Percentiles rank a stretch among this genome's conserved stretches.
These are phyloP conservation scores for Amphipyra tragopoginis DNA, from an alignment of 2,888 invertebrate genomes.

Conservation along the genomic window DNA sequence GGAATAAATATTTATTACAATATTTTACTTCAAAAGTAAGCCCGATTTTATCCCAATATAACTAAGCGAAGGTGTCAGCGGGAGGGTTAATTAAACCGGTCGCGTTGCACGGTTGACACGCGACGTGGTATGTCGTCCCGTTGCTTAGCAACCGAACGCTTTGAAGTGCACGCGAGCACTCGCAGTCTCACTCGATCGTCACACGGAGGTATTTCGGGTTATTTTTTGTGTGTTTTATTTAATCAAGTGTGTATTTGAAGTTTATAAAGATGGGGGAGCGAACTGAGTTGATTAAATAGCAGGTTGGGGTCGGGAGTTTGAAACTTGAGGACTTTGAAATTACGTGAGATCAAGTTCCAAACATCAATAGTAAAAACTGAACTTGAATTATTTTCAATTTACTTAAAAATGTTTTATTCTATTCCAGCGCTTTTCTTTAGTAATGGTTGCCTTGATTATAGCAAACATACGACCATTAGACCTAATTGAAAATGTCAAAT, in stretches of 20 bases:
- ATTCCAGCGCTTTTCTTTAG: too few species aligned
- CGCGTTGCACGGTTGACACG: conserved; percentile 46
- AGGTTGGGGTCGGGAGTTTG: too few species aligned
- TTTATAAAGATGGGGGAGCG: conserved; percentile 24
- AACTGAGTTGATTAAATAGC: conserved; percentile 32
- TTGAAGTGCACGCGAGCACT: conserved; percentile 43
- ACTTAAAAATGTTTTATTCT: too few species aligned
- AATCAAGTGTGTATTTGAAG: conserved; percentile 42
- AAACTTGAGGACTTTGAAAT: too few species aligned
- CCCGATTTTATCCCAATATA: conserved; percentile 35
- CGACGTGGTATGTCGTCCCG: conserved; percentile 45
- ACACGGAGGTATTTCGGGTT: conserved; percentile 27
- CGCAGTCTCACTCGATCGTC: conserved; percentile 19
- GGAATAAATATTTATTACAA: background rate
- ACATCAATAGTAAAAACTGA: too few species aligned
- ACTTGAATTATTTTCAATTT: too few species aligned
- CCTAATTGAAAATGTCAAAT: too few species aligned
- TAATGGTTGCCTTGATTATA: too few species aligned
- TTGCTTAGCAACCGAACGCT: conserved; percentile 51
- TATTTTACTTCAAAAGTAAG: conserved; percentile 9
- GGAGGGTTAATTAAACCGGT: conserved; percentile 46
- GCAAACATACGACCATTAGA: too few species aligned
- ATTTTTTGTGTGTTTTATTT: conserved; percentile 47
- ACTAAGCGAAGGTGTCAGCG: conserved; percentile 27
- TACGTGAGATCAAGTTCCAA: too few species aligned